Base-by-base conservation (phyloP, 37 sponge, comb jelly and placozoan species). In the Agelas oroides region DNA sequence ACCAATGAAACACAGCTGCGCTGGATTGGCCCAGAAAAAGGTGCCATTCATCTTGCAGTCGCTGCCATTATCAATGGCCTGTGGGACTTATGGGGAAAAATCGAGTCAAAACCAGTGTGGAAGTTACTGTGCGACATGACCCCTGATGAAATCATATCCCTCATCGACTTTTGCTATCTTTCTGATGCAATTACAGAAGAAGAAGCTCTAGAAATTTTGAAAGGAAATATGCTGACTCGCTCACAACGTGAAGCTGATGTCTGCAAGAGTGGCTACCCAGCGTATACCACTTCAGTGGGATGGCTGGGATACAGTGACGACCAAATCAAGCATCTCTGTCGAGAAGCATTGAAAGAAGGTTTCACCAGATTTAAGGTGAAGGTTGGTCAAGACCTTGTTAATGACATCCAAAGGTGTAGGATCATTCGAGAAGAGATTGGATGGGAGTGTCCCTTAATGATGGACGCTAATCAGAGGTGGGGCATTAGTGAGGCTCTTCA, bases 1-100 rank as follows among this genome's bases (percentile, higher is more conserved):
- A 87, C 90, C 13, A 84, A 89, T 36, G 92, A 94, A 58, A 85
- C 85, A 33, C 97, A 93, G 61, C 87, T 97, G 66, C 59, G 97
- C 67, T 97, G 97, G 97, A 73, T 94, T 70, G 97, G 97, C 0
- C 97, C 97, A 0, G 94, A 92, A 56, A 97, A 93, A 54, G 97
- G 97, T 0, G 92, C 88, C 28, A 77, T 86, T 14, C 97, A 97
- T 55, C 84, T 97, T 0, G 94, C 97, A 2, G 66, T 86, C 6
- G 92, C 97, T 25, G 94, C 89, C 16, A 36, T 97, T 53, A 52
- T 93, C 38, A 97, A 97, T 56, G 92, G 90, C 6, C 76, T 97
- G 57, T 97, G 97, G 97, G 97, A 97, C 65, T 52, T 97, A 64
- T 94, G 92, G 88, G 97, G 92, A 32, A 97, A 94, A 60, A 70